These are phyloP conservation scores for Drosophila ogumai DNA, from an alignment of 1,140 invertebrate genomes.

Conservation along the genomic window DNA sequence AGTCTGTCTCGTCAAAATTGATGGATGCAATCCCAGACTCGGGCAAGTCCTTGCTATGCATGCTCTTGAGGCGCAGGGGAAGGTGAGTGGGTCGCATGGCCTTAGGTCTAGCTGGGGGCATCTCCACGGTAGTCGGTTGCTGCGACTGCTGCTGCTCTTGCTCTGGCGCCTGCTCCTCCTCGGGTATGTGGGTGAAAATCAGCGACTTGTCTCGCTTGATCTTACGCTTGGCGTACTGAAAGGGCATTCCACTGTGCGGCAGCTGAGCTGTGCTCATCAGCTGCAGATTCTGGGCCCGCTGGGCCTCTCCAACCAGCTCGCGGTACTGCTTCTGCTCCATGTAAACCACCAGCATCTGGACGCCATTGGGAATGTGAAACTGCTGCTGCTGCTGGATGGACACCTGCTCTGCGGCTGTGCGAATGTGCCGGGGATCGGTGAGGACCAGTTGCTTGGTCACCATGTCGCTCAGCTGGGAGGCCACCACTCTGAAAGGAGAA, in stretches of 20 bases:
- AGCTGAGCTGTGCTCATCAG: constrained; percentile 65
- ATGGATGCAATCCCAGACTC: constrained; percentile 85
- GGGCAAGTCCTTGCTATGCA: constrained; percentile 86
- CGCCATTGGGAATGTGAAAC: constrained; percentile 91
- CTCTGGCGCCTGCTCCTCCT: constrained; percentile 86
- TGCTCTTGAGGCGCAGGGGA: constrained; percentile 86
- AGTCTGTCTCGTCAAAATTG: constrained; percentile 83
- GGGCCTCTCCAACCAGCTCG: constrained; percentile 83
- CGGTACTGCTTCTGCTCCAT: constrained; percentile 88
- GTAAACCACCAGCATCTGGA: constrained; percentile 92
- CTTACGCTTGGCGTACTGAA: constrained; percentile 83
- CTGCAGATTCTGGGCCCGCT: constrained; percentile 74
- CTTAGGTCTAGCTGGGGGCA: constrained; percentile 67
- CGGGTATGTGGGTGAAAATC: constrained; percentile 91
- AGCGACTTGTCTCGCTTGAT: constrained; percentile 92
- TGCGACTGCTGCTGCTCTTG: constrained; percentile 43
- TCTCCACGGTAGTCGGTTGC: not conserved
- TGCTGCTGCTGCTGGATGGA: constrained; percentile 85
- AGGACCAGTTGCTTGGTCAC: constrained; percentile 91
- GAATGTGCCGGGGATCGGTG: constrained; percentile 92
- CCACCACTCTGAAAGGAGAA: constrained; percentile 88
- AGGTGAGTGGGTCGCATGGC: constrained; percentile 86
- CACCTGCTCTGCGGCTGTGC: constrained; percentile 90
- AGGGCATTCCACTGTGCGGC: constrained; percentile 55
- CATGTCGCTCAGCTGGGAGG: constrained; percentile 90